phyloP scores from a whole-genome alignment of 2,888 invertebrate genomes.

The Lysandra bellargus region DNA sequence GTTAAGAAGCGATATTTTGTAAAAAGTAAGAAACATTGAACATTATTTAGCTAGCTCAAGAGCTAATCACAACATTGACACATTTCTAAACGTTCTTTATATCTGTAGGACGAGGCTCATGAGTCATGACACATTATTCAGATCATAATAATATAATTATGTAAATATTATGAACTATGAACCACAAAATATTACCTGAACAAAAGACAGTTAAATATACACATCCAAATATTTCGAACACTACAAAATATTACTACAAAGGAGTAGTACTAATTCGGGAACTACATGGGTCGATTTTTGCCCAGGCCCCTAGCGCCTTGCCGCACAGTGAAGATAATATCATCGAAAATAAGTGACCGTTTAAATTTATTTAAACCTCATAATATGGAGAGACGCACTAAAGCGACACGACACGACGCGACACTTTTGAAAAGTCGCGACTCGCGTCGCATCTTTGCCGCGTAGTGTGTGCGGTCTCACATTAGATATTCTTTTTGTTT shows the following conservation, averaged over 20 bases:
- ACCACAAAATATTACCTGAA: neutral
- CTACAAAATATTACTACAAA: constrained; percentile 12
- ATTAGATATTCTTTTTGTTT: too few relatives aligned
- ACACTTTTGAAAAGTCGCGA: too few relatives aligned
- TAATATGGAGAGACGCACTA: too few relatives aligned
- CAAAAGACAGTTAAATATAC: neutral
- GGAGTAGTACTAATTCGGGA: neutral
- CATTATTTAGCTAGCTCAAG: neutral
- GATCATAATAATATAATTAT: neutral
- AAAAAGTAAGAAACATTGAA: neutral
- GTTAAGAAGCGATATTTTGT: neutral
- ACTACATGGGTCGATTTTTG: neutral
- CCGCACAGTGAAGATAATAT: too few relatives aligned
- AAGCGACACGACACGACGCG: too few relatives aligned
- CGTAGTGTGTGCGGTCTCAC: too few relatives aligned
- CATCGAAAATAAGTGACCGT: too few relatives aligned
- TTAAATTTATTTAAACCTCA: too few relatives aligned
- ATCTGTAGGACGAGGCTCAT: neutral
- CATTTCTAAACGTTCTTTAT: neutral
- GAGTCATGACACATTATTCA: neutral
- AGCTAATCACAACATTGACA: neutral
- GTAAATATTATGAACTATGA: neutral
- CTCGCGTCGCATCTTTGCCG: too few relatives aligned
- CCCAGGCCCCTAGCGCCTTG: too few relatives aligned
- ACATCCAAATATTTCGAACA: constrained; percentile 20